Evolutionary conservation across 2,797 vertebrate genomes (phyloP).

Genomic region (Chromis chromis): DNA sequence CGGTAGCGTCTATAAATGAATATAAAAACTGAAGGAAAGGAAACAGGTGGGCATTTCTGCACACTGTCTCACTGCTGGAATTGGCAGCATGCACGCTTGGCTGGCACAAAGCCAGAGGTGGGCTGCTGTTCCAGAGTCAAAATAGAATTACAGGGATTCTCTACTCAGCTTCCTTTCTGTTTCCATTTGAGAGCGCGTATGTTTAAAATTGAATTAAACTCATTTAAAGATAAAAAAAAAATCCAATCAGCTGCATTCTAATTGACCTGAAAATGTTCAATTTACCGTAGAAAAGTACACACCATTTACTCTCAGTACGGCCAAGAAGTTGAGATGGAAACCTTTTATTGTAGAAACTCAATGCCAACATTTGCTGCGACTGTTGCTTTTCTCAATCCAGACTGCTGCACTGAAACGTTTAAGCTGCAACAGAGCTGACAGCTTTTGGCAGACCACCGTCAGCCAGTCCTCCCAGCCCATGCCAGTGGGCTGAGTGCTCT

Average conservation of each 20-base stretch:
- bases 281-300: conserved; percentile 55
- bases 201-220: conserved; percentile 28
- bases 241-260: conserved; percentile 35
- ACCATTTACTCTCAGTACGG: conserved; percentile 45
- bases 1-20: conserved; percentile 59
- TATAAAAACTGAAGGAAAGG: conserved; percentile 57
- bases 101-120: conserved; percentile 54
- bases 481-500: conserved; percentile 76
- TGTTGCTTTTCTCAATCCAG: conserved; percentile 73
- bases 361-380: conserved; percentile 59
- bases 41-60: conserved; percentile 78
- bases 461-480: conserved; percentile 55
- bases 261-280: conserved; percentile 61
- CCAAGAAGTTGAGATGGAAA: conserved; percentile 59
- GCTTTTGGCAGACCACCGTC: conserved; percentile 75
- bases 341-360: conserved; percentile 68
- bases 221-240: conserved; percentile 36
- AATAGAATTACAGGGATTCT: conserved; percentile 29
- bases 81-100: conserved; percentile 33
- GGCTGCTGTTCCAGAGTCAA: conserved; percentile 33
- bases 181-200: neutral
- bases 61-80: conserved; percentile 49
- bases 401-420: conserved; percentile 71
- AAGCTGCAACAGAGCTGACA: conserved; percentile 76
- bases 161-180: conserved; percentile 3